Conservation (phyloP, 2,113 vertebrate species). For the Holacanthus passer region DNA sequence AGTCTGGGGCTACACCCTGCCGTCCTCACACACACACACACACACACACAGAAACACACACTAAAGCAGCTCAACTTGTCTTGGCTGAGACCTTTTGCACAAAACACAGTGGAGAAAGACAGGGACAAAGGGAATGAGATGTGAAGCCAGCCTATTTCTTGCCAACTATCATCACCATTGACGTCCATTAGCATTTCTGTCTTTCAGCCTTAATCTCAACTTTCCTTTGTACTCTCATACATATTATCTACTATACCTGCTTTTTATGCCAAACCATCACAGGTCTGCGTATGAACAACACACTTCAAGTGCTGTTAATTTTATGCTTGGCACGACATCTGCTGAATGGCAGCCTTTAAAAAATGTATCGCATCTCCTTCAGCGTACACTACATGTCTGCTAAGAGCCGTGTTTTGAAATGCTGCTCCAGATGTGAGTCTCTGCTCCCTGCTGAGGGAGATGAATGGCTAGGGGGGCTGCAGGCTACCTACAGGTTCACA, state of each 20-base stretch:
- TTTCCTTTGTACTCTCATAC: background rate
- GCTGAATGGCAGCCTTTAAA: constrained; percentile 50
- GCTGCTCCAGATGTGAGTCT: constrained; percentile 74
- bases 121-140: constrained; percentile 53
- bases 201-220: constrained; percentile 1
- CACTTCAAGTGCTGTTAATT: constrained; percentile 40
- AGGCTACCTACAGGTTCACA: constrained; percentile 78
- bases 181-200: background rate
- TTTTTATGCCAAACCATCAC: constrained; percentile 7
- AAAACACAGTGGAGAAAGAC: constrained; percentile 54
- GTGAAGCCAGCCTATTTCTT: constrained; percentile 26
- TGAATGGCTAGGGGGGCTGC: constrained; percentile 71
- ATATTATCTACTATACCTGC: constrained; percentile 33
- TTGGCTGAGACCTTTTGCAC: constrained; percentile 59
- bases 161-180: constrained; percentile 36
- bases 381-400: constrained; percentile 38
- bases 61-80: constrained; percentile 65
- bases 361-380: constrained; percentile 42
- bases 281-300: constrained; percentile 26
- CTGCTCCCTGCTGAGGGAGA: constrained; percentile 68
- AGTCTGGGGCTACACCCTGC: constrained; percentile 73
- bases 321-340: constrained; percentile 47
- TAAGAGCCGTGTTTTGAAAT: constrained; percentile 67
- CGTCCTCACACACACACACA: constrained; percentile 15
- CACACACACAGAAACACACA: constrained; percentile 13